Evolutionary conservation across 2,888 invertebrate species (phyloP), one percentile per base, ranked within the genome.

Genomic region (Drosophila mimica): DNA sequence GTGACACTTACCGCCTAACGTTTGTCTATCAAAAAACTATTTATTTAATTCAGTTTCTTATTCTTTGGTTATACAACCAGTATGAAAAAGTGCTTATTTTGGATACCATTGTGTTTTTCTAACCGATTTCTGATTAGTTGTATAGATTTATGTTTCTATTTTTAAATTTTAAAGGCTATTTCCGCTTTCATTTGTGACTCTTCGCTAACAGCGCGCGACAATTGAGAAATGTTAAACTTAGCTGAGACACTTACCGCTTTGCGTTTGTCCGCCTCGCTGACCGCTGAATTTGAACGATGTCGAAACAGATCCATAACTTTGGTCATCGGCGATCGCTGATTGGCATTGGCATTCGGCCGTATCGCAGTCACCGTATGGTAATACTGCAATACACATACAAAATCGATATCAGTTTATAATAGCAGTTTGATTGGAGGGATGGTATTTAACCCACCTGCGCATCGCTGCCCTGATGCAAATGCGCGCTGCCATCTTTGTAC

Each of bases 231-330:
- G 33, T 60, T n/a, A 53, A 51, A 2, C 36, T 64, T 74, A 81
- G 77, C 61, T 25, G n/a, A 2, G 58, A 67, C 71, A 94, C 95
- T 94, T 92, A 96, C 96, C 94, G 95, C 95, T 94, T 95, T 95
- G 75, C 95, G 93, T 91, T 95, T 96, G 83, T 96, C 96, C 73
- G 96, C 96, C 36, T 95, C 94, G 49, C 95, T 95, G 57, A 95
- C 95, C 63, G 95, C 95, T 84, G 95, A 95, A 92, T 96, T 96
- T 70, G 96, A 96, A 81, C 96, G 94, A 93, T 96, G 93, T 70
- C 98, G 95, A 93, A 98, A 98, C 91, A 98, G 96, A 93, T 98
- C 98, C 96, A 97, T 97, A 58, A 98, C 97, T 94, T 97, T 98
- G 77, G 97, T 96, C 94, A 98, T 97, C 4, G 98, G 97, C 86